phyloP scores from a whole-genome alignment of 2,797 vertebrate species.

The Poecilia wingei region DNA sequence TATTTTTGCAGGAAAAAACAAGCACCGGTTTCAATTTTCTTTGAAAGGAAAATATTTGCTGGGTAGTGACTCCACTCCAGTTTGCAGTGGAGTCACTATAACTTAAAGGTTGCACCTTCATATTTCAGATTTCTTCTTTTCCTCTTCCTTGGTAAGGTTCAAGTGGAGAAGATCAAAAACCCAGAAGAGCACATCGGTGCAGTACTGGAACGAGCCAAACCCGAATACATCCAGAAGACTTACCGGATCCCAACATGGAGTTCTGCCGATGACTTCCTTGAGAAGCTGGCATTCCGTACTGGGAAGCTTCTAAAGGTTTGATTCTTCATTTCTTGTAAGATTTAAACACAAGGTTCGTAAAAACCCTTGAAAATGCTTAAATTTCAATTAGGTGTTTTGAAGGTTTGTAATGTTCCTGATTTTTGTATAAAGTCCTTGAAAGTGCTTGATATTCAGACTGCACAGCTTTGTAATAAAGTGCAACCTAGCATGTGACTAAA shows the following conservation, averaged over 20 bases:
- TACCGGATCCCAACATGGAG: conserved; percentile 93
- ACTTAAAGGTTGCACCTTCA: conserved; percentile 26
- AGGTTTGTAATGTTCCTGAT: too few relatives aligned
- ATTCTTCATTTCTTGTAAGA: conserved; percentile 14
- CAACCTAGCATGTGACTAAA: too few relatives aligned
- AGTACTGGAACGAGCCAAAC: conserved; percentile 92
- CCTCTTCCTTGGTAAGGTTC: conserved; percentile 83
- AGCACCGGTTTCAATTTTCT: not conserved
- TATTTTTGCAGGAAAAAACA: not conserved
- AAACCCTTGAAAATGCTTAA: too few relatives aligned
- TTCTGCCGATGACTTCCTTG: conserved; percentile 90
- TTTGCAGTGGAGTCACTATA: not conserved
- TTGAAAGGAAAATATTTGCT: not conserved
- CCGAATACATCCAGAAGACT: conserved; percentile 95
- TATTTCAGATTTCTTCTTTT: conserved; percentile 6
- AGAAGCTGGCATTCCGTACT: conserved; percentile 91
- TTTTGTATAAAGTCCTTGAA: too few relatives aligned
- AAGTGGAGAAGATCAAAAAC: conserved; percentile 96
- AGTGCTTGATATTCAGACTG: too few relatives aligned
- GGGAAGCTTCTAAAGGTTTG: conserved; percentile 93
- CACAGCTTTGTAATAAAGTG: too few relatives aligned
- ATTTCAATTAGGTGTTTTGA: too few relatives aligned
- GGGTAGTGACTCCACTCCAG: too few relatives aligned
- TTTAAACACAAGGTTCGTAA: not conserved
- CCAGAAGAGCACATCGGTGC: conserved; percentile 94